Evolutionary conservation across 2,113 vertebrate genomes (phyloP), one percentile per base, ranked within the genome.

Genomic region (Oncorhynchus mykiss): DNA sequence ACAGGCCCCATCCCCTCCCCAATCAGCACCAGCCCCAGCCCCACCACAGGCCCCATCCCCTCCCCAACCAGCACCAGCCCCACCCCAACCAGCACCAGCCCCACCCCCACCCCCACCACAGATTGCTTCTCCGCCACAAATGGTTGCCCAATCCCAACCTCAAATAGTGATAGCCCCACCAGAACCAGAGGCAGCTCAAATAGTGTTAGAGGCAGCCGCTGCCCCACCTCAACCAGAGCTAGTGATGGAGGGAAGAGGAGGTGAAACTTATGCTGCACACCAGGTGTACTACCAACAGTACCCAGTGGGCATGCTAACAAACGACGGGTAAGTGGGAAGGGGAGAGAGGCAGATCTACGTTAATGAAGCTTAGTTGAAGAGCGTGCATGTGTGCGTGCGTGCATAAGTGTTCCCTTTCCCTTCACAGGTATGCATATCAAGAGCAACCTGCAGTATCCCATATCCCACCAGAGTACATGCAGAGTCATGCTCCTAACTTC

Each of bases 371-470:
- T 6, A 39, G 8, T 39, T 54, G 51, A 16, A 18, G 51, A 18
- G 51, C 0, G 9, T 18, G 51, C 1, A 14, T 16, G 31, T 6
- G 31, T 34, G 31, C 6, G 13, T 51, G 49, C 2, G 2, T 51
- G 9, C 49, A 51, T 51, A 54, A 18, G 51, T 54, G 12, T n/a
- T 70, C 45, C 67, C 1, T 66, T 71, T 25, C 45, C 25, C 76
- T 1, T 25, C 48, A 2, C 24, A 91, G 91, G 66, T 91, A 81
- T 24, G 20, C 31, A 12, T 91, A 89, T 71, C 86, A 89, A 73
- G 91, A 90, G 48, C 48, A 34, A 9, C 49, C 73, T 2, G 66
- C 81, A 0, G 60, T 81, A 9, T 82, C 86, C 16, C 82, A 85
- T 29, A 7, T 45, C 11, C 86, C 86, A 1, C 51, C 82, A 4